These are phyloP conservation scores for Drosophila macrospina DNA, from an alignment of 2,888 invertebrate species.

Conservation along the genomic window DNA sequence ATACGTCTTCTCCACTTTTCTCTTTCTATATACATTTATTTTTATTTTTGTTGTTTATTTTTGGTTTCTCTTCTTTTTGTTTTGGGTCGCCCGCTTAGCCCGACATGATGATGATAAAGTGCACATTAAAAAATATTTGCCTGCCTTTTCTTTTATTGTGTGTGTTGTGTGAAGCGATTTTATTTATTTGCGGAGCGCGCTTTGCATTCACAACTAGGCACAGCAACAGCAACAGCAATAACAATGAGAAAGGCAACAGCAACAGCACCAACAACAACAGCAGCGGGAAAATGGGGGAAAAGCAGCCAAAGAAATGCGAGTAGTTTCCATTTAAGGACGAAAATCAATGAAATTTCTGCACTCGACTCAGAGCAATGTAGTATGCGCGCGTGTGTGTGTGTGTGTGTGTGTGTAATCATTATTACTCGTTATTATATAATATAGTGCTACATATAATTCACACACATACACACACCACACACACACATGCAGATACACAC, in stretches of 20 bases:
- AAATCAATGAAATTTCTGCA: slow-evolving; percentile 53
- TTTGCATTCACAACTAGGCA: slow-evolving; percentile 57
- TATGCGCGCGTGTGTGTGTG: slow-evolving; percentile 27
- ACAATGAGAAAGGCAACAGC: not conserved
- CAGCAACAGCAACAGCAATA: slow-evolving; percentile 1
- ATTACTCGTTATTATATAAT: slow-evolving; percentile 76
- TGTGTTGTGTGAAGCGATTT: slow-evolving; percentile 34
- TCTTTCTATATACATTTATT: too few species aligned
- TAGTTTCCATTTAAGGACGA: slow-evolving; percentile 46
- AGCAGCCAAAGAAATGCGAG: slow-evolving; percentile 8
- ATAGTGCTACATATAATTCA: slow-evolving; percentile 70
- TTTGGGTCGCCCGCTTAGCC: slow-evolving; percentile 55
- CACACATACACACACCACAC: slow-evolving; percentile 16
- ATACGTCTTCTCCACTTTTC: slow-evolving; percentile 23
- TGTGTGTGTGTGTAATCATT: slow-evolving; percentile 62
- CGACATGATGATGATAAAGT: slow-evolving; percentile 68
- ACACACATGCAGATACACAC: slow-evolving; percentile 7
- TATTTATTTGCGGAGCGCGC: slow-evolving; percentile 61
- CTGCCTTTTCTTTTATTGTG: slow-evolving; percentile 54
- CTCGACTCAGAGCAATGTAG: slow-evolving; percentile 2
- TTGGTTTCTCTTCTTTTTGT: slow-evolving; percentile 8
- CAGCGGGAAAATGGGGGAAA: not conserved
- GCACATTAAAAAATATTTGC: slow-evolving; percentile 75
- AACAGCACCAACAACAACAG: slow-evolving; percentile 1
- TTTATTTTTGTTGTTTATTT: not conserved